A percentile compares a stretch with the other conserved stretches of the same genome.
Evolutionary conservation across 2,888 invertebrate genomes (phyloP).

Genomic region (Parnassius apollo): DNA sequence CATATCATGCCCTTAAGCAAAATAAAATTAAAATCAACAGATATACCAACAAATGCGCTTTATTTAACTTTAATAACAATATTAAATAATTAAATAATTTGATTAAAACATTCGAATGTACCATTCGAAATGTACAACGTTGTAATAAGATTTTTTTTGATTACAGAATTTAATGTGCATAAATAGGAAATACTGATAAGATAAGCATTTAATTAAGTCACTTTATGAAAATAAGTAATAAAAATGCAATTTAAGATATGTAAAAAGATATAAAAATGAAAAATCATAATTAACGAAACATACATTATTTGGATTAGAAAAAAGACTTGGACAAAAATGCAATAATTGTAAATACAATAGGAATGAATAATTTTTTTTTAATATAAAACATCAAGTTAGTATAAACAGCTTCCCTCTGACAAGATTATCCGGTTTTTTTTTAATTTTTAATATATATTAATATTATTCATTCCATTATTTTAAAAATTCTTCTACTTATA

Average conservation of each 20-base stretch:
- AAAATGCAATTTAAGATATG: too few species aligned
- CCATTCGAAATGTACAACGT: conserved; percentile 32
- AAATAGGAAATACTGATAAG: conserved; percentile 20
- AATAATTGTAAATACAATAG: conserved; percentile 15
- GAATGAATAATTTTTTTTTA: conserved; percentile 12
- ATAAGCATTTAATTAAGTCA: background rate
- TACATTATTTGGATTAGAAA: conserved; percentile 10
- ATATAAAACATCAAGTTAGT: too few species aligned
- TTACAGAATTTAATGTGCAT: conserved; percentile 22
- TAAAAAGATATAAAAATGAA: too few species aligned
- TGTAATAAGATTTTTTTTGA: conserved; percentile 24
- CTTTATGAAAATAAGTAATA: too few species aligned
- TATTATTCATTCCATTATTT: too few species aligned
- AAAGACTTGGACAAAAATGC: conserved; percentile 10
- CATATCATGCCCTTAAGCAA: too few species aligned
- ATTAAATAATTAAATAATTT: conserved; percentile 2
- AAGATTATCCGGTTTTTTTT: too few species aligned
- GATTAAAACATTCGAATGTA: conserved; percentile 31
- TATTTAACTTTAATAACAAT: conserved; percentile 1
- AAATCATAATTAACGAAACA: background rate
- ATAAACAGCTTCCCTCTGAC: too few species aligned
- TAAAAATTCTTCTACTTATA: too few species aligned
- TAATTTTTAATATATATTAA: too few species aligned
- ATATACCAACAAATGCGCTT: conserved; percentile 38
- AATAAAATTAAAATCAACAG: conserved; percentile 3